Evolutionary conservation across 1,140 invertebrate genomes (phyloP), one percentile per base, ranked within the genome.

Genomic region (Diprion similis): DNA sequence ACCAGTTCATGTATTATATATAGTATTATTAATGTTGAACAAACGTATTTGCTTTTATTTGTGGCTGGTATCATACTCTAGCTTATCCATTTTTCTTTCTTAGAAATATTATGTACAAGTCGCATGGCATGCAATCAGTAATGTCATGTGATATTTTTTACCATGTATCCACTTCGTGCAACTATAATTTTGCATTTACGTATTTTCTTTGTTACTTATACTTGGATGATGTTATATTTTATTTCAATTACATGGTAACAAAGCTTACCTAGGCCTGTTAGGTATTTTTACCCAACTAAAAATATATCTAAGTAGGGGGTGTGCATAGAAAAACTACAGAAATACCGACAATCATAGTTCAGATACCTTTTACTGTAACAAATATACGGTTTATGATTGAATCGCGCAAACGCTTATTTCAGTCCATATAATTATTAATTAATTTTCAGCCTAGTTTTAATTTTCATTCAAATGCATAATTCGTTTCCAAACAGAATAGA

Each of bases 241-340:
- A 37, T 37, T 37, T 37, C 24, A 37, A 37, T 37, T 37, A 37
- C 24, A 37, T 37, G 24, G 24, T 37, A 37, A 37, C 24, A 37
- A 37, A 37, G 24, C 24, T 37, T 6, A 37, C 24, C 24, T 37
- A 37, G 24, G 24, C 24, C 51, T 59, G 11, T 4, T 68, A 19
- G 15, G 17, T 68, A 68, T 68, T 68, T 68, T 68, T 68, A 68
- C 66, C 66, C 13, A 45, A 45, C 66, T 68, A n/a, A 68, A 68
- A 68, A 68, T 68, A 68, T 18, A 68, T 68, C 66, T 18, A 68
- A 68, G 66, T 45, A 68, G 66, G 66, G 66, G 66, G 66, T 68
- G 17, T 59, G n/a, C n/a, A 17, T 4, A 17, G n/a, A 59, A n/a
- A 59, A 59, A 8, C 51, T 59, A 59, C 51, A 15, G n/a, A 17